Conservation (phyloP, 2,113 vertebrate species). For the Reinhardtius hippoglossoides region DNA sequence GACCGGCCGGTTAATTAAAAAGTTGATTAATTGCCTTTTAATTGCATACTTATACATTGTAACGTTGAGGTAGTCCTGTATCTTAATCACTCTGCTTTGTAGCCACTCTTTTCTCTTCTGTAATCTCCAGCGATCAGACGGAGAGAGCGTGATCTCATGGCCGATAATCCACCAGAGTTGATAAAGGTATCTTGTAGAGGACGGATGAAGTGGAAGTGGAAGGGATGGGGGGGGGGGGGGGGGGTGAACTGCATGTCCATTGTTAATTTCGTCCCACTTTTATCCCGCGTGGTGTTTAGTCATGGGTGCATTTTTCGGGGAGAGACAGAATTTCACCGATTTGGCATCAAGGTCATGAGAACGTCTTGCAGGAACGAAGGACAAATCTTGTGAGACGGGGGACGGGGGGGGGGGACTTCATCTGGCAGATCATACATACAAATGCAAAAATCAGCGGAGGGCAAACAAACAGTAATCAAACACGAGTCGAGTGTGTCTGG, state of each 20-base stretch:
- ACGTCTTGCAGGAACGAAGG: not conserved
- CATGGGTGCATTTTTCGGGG: not conserved
- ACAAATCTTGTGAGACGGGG: not conserved
- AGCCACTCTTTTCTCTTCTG: not conserved
- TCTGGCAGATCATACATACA: not conserved
- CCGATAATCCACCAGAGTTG: conserved; percentile 29
- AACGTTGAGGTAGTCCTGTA: conserved; percentile 45
- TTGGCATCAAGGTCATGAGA: conserved; percentile 49
- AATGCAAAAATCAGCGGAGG: conserved; percentile 12
- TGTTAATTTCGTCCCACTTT: conserved; percentile 19
- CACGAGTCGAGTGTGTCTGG: conserved; percentile 9
- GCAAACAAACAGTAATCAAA: conserved; percentile 23
- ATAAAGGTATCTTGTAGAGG: conserved; percentile 32
- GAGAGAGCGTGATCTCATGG: conserved; percentile 6
- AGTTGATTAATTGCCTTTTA: conserved; percentile 79
- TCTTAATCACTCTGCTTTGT: conserved; percentile 53
- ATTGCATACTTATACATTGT: conserved; percentile 65
- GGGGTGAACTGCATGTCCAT: not conserved
- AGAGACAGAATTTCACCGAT: not conserved
- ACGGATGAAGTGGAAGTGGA: conserved; percentile 13
- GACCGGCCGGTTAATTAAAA: conserved; percentile 73
- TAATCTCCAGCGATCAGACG: conserved; percentile 43
- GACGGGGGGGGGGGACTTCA: not conserved
- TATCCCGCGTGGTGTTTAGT: not conserved
- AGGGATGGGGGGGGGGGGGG: not conserved